phyloP scores from a whole-genome alignment of 2,113 vertebrate species.

The Nanorana parkeri region DNA sequence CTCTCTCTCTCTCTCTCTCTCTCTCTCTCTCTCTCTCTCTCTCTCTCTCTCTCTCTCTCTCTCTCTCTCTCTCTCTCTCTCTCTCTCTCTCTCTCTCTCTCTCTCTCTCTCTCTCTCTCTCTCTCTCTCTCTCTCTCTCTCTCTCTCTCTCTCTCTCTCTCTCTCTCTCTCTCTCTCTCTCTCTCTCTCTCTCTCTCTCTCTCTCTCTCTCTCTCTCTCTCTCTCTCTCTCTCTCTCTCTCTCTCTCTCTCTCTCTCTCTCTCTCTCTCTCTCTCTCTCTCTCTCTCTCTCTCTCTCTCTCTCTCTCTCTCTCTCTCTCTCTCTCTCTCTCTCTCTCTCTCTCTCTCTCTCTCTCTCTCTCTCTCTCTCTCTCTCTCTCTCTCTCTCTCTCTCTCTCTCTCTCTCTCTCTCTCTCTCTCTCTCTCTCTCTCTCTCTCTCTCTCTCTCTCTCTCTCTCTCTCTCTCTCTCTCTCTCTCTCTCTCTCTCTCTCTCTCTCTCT shows the following conservation, averaged over 20 bases:
- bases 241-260: neutral
- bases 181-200: neutral
- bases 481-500: neutral
- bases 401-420: neutral
- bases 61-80: neutral
- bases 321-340: neutral
- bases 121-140: neutral
- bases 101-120: neutral
- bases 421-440: neutral
- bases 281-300: neutral
- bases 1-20: neutral
- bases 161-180: neutral
- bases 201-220: neutral
- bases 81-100: neutral
- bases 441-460: neutral
- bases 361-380: neutral
- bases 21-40: neutral
- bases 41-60: neutral
- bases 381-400: neutral
- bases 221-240: neutral
- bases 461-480: neutral
- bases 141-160: neutral
- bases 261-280: neutral
- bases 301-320: neutral
- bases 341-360: neutral